These are phyloP conservation scores for Oasisia sp. DNA, from an alignment of 2,888 invertebrate species.

Conservation along the genomic window DNA sequence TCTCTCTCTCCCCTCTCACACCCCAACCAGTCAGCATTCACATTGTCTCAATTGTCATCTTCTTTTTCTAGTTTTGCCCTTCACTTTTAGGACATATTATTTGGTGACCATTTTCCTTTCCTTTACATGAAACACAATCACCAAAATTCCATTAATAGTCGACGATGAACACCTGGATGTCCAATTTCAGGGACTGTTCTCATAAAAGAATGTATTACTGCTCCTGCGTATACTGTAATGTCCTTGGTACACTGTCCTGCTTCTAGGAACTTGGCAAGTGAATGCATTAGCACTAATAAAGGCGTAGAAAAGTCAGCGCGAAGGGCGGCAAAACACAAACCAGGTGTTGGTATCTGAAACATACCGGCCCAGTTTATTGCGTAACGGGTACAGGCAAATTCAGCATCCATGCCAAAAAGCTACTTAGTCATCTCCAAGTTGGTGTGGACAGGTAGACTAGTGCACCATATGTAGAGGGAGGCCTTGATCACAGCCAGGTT, in stretches of 20 bases:
- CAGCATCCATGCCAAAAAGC: neutral
- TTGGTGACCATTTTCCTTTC: too few relatives aligned
- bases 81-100: too few relatives aligned
- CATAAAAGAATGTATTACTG: neutral
- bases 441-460: neutral
- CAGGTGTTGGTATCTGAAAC: neutral
- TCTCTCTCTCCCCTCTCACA: too few relatives aligned
- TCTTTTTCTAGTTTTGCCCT: too few relatives aligned
- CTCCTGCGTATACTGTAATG: neutral
- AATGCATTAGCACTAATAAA: neutral
- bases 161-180: too few relatives aligned
- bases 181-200: too few relatives aligned
- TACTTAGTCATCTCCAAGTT: neutral
- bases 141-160: too few relatives aligned
- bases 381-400: neutral
- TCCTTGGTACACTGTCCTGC: neutral
- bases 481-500: neutral
- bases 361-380: neutral
- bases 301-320: neutral
- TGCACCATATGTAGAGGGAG: neutral
- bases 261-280: neutral
- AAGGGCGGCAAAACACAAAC: neutral
- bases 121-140: too few relatives aligned
- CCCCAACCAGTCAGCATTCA: too few relatives aligned
- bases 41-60: too few relatives aligned